Evolutionary conservation across 2,113 vertebrate genomes (phyloP), one percentile per base, ranked within the genome.

Genomic region (Oreochromis aureus): DNA sequence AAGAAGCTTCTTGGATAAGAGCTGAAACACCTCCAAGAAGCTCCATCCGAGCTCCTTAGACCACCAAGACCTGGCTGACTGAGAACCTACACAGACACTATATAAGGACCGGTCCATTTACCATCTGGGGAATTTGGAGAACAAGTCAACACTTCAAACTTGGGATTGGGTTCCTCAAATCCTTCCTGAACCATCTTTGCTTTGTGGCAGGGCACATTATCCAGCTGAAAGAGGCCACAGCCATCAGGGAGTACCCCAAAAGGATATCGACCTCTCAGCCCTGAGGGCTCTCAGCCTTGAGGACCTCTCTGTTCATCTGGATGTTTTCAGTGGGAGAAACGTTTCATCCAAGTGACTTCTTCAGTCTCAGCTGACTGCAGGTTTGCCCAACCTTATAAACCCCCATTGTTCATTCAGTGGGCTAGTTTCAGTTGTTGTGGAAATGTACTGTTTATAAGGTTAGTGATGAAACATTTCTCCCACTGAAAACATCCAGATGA

Each of bases 1-100:
- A 61, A 61, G 59, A 63, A 63, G 32, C 18, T 36, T 63, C 59
- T 63, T 63, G 59, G 59, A 63, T 63, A 63, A 36, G 59, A 63
- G 59, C 32, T 36, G 61, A 66, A 66, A 39, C 61, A 39, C 32
- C 32, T 66, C 32, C 61, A 66, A 39, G 32, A 66, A 66, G 39
- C 61, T 66, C 32, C 18, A n/a, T 36, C 10, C 4, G 10, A 63
- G 10, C 59, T 36, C 59, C 32, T 63, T 63, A 36, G 59, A 36
- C 59, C 32, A 63, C 32, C 59, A 1, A 36, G 18, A 18, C 59
- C 61, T 39, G 61, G 61, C 10, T 39, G 0, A 39, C 61, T 66
- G 36, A 10, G 18, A 66, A n/a, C 32, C 61, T 39, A 36, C 6
- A 66, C 61, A 39, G 61, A 66, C 32, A 36, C 61, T 66, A 66